Percentiles rank a stretch among this genome's conserved stretches.
phyloP scores from a whole-genome alignment of 2,888 invertebrate genomes.

The Parnassius smintheus region DNA sequence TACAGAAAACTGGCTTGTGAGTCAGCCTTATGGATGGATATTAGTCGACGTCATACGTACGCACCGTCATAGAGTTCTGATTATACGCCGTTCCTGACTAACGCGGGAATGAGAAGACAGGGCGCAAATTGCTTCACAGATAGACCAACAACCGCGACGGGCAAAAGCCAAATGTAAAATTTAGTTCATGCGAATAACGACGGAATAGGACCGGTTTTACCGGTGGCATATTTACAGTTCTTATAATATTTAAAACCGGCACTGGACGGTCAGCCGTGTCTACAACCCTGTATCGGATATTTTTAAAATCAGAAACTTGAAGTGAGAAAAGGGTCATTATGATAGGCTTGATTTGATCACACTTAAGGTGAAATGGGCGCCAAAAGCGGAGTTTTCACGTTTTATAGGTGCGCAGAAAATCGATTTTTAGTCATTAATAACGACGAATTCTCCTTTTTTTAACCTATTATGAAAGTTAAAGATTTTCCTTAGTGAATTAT shows the following conservation, averaged over 20 bases:
- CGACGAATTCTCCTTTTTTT: no score
- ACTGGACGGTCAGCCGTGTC: conserved; percentile 7
- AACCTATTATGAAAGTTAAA: no score
- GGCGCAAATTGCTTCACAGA: conserved; percentile 4
- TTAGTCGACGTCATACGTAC: conserved; percentile 50
- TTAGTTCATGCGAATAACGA: conserved; percentile 12
- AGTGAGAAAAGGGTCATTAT: conserved; percentile 17
- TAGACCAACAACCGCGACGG: background rate
- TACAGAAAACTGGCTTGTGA: conserved; percentile 68
- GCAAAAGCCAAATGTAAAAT: background rate
- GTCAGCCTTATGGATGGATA: conserved; percentile 48
- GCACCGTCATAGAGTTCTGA: conserved; percentile 29
- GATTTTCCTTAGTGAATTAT: no score
- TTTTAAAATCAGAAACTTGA: conserved; percentile 7
- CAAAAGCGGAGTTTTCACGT: no score
- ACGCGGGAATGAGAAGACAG: conserved; percentile 32
- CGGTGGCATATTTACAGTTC: conserved; percentile 10
- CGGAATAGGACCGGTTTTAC: conserved; percentile 20
- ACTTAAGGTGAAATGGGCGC: background rate
- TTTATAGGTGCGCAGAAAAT: no score
- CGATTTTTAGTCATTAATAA: no score
- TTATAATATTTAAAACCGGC: conserved; percentile 18
- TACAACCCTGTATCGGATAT: conserved; percentile 1
- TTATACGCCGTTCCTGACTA: conserved; percentile 40
- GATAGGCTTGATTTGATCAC: conserved; percentile 2